Conservation (phyloP, 2,113 vertebrate species). For the Delphinus delphis region DNA sequence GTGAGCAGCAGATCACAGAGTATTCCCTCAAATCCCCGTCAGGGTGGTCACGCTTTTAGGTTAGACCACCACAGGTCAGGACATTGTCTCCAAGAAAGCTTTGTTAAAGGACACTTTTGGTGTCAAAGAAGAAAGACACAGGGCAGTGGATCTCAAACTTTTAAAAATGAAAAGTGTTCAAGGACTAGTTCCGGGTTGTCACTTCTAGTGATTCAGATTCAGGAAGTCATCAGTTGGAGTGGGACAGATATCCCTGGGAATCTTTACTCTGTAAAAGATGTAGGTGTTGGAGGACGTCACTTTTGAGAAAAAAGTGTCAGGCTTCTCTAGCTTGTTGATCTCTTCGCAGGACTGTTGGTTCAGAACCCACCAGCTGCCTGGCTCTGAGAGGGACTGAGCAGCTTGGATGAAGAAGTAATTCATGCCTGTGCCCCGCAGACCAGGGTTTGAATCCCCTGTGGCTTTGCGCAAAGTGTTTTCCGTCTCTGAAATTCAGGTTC, state of each 20-base stretch:
- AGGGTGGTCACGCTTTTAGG: not conserved
- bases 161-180: not conserved
- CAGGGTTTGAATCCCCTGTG: not conserved
- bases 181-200: not conserved
- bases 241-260: not conserved
- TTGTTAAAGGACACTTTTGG: not conserved
- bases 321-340: not conserved
- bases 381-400: not conserved
- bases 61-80: conserved; percentile 47
- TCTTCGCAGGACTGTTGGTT: not conserved
- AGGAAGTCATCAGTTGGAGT: not conserved
- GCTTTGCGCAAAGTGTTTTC: not conserved
- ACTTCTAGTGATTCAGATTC: not conserved
- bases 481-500: not conserved
- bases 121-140: not conserved
- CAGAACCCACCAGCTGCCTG: not conserved
- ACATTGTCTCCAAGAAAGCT: not conserved
- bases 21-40: not conserved
- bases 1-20: not conserved
- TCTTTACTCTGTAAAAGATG: not conserved
- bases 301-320: not conserved
- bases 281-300: not conserved
- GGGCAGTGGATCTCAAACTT: not conserved
- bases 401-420: not conserved
- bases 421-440: not conserved